Conservation (phyloP, 1,140 invertebrate species). For the Drosophila asahinai region DNA sequence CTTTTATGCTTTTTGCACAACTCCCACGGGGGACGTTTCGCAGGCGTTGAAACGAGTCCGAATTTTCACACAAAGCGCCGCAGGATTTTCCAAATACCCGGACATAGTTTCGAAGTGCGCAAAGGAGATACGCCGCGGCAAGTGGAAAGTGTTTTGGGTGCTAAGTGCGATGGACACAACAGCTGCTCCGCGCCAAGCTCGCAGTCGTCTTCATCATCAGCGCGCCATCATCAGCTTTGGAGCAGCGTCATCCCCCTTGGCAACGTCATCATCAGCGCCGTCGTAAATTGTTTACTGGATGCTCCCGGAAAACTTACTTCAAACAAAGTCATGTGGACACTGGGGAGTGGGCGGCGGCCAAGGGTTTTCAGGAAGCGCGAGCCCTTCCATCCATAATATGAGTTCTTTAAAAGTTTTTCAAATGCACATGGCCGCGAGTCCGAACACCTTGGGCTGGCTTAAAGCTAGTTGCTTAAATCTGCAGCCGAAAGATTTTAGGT, state of each 20-base stretch:
- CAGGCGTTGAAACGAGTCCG: slow-evolving; percentile 79
- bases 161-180: slow-evolving; percentile 70
- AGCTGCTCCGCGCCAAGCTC: slow-evolving; percentile 18
- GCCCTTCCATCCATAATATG: slow-evolving; percentile 53
- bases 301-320: slow-evolving; percentile 73
- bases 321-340: slow-evolving; percentile 83
- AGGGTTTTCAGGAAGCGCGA: slow-evolving; percentile 41
- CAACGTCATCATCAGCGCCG: slow-evolving; percentile 80
- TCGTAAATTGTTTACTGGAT: slow-evolving; percentile 83
- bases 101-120: slow-evolving; percentile 70
- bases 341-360: slow-evolving; percentile 46
- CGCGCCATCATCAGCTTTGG: slow-evolving; percentile 24
- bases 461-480: background rate
- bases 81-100: slow-evolving; percentile 65
- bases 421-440: slow-evolving; percentile 53
- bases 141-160: slow-evolving; percentile 55
- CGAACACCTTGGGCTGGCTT: slow-evolving; percentile 23
- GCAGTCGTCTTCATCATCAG: slow-evolving; percentile 44
- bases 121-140: slow-evolving; percentile 44
- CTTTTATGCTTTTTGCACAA: slow-evolving; percentile 73
- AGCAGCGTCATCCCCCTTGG: slow-evolving; percentile 43
- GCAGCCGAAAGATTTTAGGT: background rate
- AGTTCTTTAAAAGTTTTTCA: slow-evolving; percentile 78
- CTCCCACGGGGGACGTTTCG: slow-evolving; percentile 50
- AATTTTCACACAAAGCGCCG: slow-evolving; percentile 75